Percentiles rank a stretch among this genome's conserved stretches.
phyloP scores from a whole-genome alignment of 2,113 vertebrate genomes.

The Pongo abelii region DNA sequence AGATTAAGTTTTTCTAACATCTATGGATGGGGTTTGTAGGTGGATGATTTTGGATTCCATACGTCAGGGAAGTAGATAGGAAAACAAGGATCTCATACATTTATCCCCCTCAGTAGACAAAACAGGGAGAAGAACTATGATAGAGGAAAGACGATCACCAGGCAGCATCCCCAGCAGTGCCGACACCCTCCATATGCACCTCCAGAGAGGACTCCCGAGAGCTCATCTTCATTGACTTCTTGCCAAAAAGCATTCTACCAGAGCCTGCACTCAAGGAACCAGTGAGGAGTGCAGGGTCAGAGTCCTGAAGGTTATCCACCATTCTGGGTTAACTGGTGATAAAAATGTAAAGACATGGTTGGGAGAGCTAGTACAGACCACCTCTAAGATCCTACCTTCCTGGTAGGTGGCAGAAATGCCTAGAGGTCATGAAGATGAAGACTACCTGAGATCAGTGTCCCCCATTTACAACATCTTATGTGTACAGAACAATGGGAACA shows the following conservation, averaged over 20 bases:
- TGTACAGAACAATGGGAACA: neutral
- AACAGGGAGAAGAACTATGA: no score
- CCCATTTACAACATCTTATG: neutral
- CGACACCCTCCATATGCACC: no score
- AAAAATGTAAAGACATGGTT: neutral
- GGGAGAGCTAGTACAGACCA: neutral
- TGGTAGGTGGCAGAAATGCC: neutral
- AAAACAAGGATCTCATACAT: no score
- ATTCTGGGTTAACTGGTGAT: neutral
- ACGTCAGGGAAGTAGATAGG: no score
- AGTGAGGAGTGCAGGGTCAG: neutral
- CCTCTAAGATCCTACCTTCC: neutral
- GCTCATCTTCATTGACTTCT: no score
- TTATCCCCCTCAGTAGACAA: no score
- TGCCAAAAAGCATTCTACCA: neutral
- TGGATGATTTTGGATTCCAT: no score
- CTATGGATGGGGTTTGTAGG: no score
- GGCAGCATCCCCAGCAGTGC: neutral
- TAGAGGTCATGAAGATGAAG: neutral
- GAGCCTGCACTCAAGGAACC: no score
- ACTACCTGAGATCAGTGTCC: neutral
- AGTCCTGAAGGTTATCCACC: neutral
- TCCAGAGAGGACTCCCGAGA: neutral
- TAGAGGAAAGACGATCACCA: no score
- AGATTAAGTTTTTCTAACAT: no score